Evolutionary conservation across 2,113 vertebrate species (phyloP), one percentile per base, ranked within the genome.

Genomic region (Odocoileus hemionus): DNA sequence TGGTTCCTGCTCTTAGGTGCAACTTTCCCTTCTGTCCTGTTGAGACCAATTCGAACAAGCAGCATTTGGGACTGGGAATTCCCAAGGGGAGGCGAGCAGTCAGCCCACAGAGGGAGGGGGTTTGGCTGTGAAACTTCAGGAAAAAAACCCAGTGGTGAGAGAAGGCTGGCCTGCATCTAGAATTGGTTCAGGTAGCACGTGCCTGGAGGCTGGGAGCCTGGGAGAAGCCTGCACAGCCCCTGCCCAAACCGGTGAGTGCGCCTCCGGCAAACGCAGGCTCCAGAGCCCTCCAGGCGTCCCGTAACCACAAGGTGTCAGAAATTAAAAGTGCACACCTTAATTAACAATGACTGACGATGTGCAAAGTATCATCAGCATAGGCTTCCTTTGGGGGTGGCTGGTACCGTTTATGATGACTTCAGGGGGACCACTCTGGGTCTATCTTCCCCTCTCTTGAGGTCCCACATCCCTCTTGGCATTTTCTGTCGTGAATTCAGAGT

Each of bases 291-390:
- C 14, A 3, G 0, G 61, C 12, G 26, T 54, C 67, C 30, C 7
- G 25, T 13, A 39, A 15, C n/a, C 74, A 23, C 1, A 2, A 13
- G 26, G 19, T 76, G 64, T 30, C 9, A 6, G 57, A 14, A 23
- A 2, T 30, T 7, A 6, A 26, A 55, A 47, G 78, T 3, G 7
- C 33, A n/a, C 54, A 16, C 39, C 55, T 67, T 52, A n/a, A 2
- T 15, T 1, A 47, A 54, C 76, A 21, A 3, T 2, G 43, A 47
- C 6, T 26, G 16, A 30, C 60, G 55, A 5, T 14, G 10, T 0
- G 1, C 57, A 39, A 14, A 39, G 5, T 23, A 2, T 1, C 28
- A 0, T 1, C 3, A 7, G n/a, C 28, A 1, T 16, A 16, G 2
- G 28, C 28, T 52, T 25, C 15, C 91, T 67, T 30, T 12, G 16